Base-by-base conservation (phyloP, 2,888 invertebrate genomes). In the Synanthedon formicaeformis region DNA sequence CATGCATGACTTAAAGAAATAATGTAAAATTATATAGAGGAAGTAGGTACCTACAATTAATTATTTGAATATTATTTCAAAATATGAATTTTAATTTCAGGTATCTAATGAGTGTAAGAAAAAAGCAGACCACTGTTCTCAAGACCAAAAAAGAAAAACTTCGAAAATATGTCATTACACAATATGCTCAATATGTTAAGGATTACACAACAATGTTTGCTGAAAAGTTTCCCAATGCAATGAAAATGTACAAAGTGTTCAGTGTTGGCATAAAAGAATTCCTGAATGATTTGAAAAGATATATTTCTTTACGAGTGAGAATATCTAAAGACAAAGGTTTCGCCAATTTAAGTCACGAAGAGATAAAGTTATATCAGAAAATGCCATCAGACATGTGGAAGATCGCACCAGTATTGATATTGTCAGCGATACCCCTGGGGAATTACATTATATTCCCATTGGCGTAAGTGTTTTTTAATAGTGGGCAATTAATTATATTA, bases 381-480 rank as follows among this genome's bases (percentile, higher is more conserved):
- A 92, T 96, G 91, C 96, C 95, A 0, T 90, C 90, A 56, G 96
- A 97, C 65, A 92, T 96, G 90, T 75, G 89, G 58, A 92, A 92
- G 71, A 92, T 96, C 55, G 92, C 93, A 12, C 96, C 96, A 4
- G 91, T 95, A 3, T 73, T 97, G 18, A 71, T 96, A 51, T 76
- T 96, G 45, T 92, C 95, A 6, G 91, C 94, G 0, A 69, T 97
- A 57, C 97, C 96, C 1, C 92, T 96, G 77, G 92, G 94, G 12
- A 94, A 94, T 63, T 96, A 96, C 71, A 78, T 95, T 1, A 90
- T 96, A 59, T 93, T 96, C 78, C 96, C 96, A 12, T 73, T 97
- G 63, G 94, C 94, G 91, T 95, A 87, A 90, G 92, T 89, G 66
- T 57, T 45, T 56, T 23, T 45, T 27, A 27, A 18, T 23, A 50